Conservation (phyloP, 53 echinoderm and acorn worm genomes). For the Luidia sarsii region DNA sequence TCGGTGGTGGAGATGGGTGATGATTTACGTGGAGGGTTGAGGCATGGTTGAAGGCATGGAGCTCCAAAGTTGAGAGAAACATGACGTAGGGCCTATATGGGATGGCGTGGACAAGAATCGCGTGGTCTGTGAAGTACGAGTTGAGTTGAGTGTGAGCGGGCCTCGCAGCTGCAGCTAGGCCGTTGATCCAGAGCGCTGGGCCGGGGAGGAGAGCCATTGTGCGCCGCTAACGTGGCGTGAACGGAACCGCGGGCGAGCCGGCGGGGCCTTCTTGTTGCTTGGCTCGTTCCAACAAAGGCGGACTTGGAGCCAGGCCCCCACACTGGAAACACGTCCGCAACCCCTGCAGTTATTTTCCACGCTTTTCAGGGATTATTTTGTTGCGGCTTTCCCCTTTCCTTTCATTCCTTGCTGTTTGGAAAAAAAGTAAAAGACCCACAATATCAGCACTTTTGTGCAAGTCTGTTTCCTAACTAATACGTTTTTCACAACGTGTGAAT, state of each 20-base stretch:
- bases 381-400: background rate
- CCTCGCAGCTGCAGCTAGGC: constrained; percentile 27
- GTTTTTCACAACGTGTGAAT: too few relatives aligned
- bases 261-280: too few relatives aligned
- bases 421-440: too few relatives aligned
- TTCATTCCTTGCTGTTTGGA: background rate
- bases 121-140: too few relatives aligned
- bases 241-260: constrained; percentile 28
- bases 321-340: background rate
- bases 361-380: background rate
- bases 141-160: too few relatives aligned
- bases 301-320: constrained; percentile 28
- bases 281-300: too few relatives aligned
- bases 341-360: constrained; percentile 50
- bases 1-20: too few relatives aligned
- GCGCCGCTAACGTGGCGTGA: constrained; percentile 55
- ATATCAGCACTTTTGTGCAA: too few relatives aligned
- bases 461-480: background rate
- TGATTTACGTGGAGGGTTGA: too few relatives aligned
- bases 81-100: too few relatives aligned
- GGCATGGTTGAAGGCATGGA: too few relatives aligned
- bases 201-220: constrained; percentile 31
- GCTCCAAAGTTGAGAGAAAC: too few relatives aligned
- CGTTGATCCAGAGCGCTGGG: constrained; percentile 16
- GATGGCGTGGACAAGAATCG: background rate